These are phyloP conservation scores for Drosophila azteca DNA, from an alignment of 1,140 invertebrate species.

Conservation along the genomic window DNA sequence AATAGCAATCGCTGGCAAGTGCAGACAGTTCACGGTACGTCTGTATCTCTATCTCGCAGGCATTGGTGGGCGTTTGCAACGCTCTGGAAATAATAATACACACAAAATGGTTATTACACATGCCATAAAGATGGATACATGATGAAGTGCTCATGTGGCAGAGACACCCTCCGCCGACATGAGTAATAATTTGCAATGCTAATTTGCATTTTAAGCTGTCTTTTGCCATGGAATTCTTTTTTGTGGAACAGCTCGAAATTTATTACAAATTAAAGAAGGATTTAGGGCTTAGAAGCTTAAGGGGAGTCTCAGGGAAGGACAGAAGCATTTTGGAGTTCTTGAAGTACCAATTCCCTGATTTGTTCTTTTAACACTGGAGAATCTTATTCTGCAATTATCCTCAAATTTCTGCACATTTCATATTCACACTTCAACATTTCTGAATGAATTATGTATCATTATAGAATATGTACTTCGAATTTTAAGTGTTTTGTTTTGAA, in stretches of 20 bases:
- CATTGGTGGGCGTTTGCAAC: slow-evolving; percentile 45
- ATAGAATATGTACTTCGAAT: slow-evolving; percentile 4
- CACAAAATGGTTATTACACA: slow-evolving; percentile 54
- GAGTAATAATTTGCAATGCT: slow-evolving; percentile 49
- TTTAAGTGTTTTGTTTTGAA: too few species aligned
- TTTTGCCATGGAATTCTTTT: slow-evolving; percentile 8
- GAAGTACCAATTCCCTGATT: too few species aligned
- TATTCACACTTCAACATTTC: background rate
- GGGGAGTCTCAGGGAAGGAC: too few species aligned
- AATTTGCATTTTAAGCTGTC: slow-evolving; percentile 33
- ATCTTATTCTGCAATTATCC: too few species aligned
- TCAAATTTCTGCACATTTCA: too few species aligned
- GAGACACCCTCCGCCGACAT: slow-evolving; percentile 14
- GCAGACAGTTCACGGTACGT: slow-evolving; percentile 34
- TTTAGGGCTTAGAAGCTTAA: too few species aligned
- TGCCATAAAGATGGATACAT: slow-evolving; percentile 55
- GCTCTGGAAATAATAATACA: slow-evolving; percentile 36
- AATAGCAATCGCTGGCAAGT: slow-evolving; percentile 25
- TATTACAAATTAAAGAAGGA: background rate
- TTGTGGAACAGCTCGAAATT: slow-evolving; percentile 18
- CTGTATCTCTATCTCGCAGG: too few species aligned
- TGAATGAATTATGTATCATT: slow-evolving; percentile 27
- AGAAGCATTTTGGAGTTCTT: too few species aligned
- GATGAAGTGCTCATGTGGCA: slow-evolving; percentile 37
- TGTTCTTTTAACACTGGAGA: too few species aligned